Evolutionary conservation across 2,113 vertebrate genomes (phyloP).

Genomic region (Podiceps cristatus): DNA sequence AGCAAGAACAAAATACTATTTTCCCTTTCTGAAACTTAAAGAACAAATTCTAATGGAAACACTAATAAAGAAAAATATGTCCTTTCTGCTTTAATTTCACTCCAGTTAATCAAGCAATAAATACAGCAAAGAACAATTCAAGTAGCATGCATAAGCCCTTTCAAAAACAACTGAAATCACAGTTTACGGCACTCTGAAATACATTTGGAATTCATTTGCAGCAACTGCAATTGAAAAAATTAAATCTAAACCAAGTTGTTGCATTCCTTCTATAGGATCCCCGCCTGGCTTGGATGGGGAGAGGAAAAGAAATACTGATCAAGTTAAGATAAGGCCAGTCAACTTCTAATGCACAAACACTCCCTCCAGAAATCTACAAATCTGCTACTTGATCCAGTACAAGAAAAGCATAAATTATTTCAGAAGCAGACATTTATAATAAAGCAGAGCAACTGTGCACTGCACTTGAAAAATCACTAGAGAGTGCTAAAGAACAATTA

Average conservation of each 20-base stretch:
- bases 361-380: neutral
- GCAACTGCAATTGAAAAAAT: neutral
- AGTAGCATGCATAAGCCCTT: neutral
- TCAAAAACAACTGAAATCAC: neutral
- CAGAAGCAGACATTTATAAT: neutral
- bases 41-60: neutral
- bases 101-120: neutral
- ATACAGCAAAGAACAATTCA: neutral
- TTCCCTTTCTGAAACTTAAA: neutral
- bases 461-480: slow-evolving; percentile 58
- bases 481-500: slow-evolving; percentile 62
- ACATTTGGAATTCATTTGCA: neutral
- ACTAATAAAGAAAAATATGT: neutral
- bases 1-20: neutral
- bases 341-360: neutral
- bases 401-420: neutral
- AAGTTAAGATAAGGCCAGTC: neutral
- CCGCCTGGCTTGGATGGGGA: neutral
- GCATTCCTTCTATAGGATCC: neutral
- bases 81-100: neutral
- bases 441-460: neutral
- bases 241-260: neutral
- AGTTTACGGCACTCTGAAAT: neutral
- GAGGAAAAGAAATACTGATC: neutral
- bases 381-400: neutral